Conservation (phyloP, 1,140 invertebrate genomes). For the Chionoecetes opilio region DNA sequence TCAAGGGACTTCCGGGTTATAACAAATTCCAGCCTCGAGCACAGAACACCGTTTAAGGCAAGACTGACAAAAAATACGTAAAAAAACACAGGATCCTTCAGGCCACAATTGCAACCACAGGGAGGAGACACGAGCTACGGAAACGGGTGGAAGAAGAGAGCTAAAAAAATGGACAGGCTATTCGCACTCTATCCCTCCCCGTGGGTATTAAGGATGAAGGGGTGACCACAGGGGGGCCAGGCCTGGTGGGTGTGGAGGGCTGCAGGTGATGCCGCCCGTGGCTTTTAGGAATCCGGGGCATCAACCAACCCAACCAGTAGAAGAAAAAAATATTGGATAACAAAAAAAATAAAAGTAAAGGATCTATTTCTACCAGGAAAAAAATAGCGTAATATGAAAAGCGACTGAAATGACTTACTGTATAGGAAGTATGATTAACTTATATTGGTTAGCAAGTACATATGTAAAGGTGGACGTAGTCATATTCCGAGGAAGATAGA, state of each 20-base stretch:
- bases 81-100: not conserved
- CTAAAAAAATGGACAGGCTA: not conserved
- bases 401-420: no score
- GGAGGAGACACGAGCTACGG: not conserved
- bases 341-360: not conserved
- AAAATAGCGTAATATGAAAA: not conserved
- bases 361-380: not conserved
- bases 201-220: not conserved
- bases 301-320: not conserved
- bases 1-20: not conserved
- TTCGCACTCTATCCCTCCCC: not conserved
- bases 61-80: not conserved
- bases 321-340: not conserved
- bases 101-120: not conserved
- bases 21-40: not conserved
- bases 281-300: not conserved
- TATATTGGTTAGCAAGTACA: no score
- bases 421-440: no score
- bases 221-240: not conserved
- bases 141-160: not conserved
- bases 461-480: no score
- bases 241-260: not conserved
- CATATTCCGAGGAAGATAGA: no score
- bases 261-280: slow-evolving; percentile 3
- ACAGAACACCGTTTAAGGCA: not conserved